phyloP scores from a whole-genome alignment of 2,888 invertebrate species.

The Oegoconia quadripuncta region DNA sequence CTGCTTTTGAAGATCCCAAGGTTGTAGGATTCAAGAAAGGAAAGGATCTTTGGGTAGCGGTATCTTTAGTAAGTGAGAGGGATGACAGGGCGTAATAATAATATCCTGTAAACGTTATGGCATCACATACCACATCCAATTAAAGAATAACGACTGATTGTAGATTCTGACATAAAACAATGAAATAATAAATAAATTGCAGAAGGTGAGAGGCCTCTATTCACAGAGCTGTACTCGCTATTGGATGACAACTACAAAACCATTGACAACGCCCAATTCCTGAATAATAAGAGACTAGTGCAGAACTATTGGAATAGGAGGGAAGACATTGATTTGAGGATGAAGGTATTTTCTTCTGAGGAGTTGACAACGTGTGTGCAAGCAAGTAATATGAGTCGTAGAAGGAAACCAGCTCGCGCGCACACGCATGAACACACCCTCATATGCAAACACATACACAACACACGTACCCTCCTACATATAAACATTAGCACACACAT shows the following conservation, averaged over 20 bases:
- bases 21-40: too few relatives aligned
- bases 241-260: slow-evolving; percentile 67
- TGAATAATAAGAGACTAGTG: slow-evolving; percentile 60
- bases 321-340: slow-evolving; percentile 65
- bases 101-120: too few relatives aligned
- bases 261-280: slow-evolving; percentile 61
- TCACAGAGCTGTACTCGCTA: slow-evolving; percentile 61
- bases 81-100: too few relatives aligned
- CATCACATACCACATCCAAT: too few relatives aligned
- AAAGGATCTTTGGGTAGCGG: too few relatives aligned
- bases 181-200: slow-evolving; percentile 23
- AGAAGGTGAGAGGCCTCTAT: slow-evolving; percentile 67
- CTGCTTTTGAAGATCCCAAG: too few relatives aligned
- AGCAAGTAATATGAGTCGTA: slow-evolving; percentile 82
- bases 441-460: too few relatives aligned
- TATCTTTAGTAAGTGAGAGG: too few relatives aligned
- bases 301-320: slow-evolving; percentile 67
- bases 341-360: slow-evolving; percentile 71
- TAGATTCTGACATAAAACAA: neutral
- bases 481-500: too few relatives aligned
- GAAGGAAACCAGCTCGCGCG: slow-evolving; percentile 80
- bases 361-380: slow-evolving; percentile 79
- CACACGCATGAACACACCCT: too few relatives aligned
- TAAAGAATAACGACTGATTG: neutral
- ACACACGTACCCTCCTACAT: too few relatives aligned